Base-by-base conservation (phyloP, 1,140 invertebrate species). In the Papilio glaucus region DNA sequence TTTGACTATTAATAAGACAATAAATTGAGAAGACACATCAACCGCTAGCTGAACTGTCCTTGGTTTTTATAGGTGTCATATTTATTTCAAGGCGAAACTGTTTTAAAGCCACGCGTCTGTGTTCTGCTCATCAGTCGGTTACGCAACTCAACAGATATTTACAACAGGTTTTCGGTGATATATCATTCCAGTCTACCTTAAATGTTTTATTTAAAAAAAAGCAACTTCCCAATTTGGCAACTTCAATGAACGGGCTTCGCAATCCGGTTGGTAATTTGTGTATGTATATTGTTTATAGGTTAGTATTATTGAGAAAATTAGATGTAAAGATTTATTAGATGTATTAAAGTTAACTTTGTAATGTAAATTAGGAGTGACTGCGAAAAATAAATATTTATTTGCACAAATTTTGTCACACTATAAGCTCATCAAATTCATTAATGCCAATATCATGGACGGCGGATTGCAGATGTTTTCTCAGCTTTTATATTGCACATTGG, bases 11-110 rank as follows among this genome's bases (percentile, higher is more conserved):
- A 81, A 82, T 81, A 77, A 72, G 75, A 79, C 71, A 73, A 83
- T 84, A 82, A 85, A 82, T 85, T 72, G 74, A 78, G 62, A 60
- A 71, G 38, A 79, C 76, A 73, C 61, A 76, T 60, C 45, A 67
- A 65, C 60, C 9, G 41, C 61, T 75, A 60, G 26, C 67, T 70
- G 57, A 69, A 41, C 0, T 75, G 85, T 85, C 85, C 87, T 89
- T 91, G 82, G 71, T 79, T 86, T 86, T 91, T 85, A 83, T 85
- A 84, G 82, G 68, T 85, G 83, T 86, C 79, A 82, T 76, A 78
- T 76, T 79, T 75, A 26, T 72, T 86, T 83, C 77, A 84, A 76
- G 72, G 77, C 74, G 45, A 60, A 78, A 73, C 71, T 65, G 18
- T 67, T 70, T 33, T 77, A 67, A 79, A 77, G 80, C 83, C 82